A percentile compares a stretch with the other conserved stretches of the same genome.
These are phyloP conservation scores for Drosophila nebulosa DNA, from an alignment of 1,140 invertebrate species.

Conservation along the genomic window DNA sequence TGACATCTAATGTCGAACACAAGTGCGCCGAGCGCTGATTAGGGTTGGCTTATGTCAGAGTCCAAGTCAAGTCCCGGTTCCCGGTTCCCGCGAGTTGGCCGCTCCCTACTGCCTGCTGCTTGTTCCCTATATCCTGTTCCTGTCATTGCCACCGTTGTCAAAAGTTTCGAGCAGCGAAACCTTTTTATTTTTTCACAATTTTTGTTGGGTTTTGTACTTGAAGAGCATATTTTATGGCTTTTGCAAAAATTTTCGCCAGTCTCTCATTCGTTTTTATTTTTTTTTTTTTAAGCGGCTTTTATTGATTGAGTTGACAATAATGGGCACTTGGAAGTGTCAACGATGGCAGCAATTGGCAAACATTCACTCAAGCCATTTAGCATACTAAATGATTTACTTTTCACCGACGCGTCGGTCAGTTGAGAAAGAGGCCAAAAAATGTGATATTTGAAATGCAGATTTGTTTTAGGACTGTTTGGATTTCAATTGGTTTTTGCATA, in stretches of 20 bases:
- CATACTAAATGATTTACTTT: constrained; percentile 22
- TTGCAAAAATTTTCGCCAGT: constrained; percentile 58
- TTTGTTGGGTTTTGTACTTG: constrained; percentile 9
- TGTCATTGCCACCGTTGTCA: constrained; percentile 73
- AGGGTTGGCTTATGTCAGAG: constrained; percentile 54
- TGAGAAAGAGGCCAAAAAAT: neutral
- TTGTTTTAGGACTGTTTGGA: neutral
- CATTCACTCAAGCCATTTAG: constrained; percentile 34
- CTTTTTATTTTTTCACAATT: constrained; percentile 33
- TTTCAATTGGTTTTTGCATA: neutral
- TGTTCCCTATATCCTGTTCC: constrained; percentile 18
- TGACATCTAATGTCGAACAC: constrained; percentile 75
- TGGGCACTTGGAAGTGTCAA: constrained; percentile 63
- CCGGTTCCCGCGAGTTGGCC: neutral
- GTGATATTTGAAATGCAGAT: neutral
- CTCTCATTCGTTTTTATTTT: constrained; percentile 20
- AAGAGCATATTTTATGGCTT: constrained; percentile 36
- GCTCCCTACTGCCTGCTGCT: neutral
- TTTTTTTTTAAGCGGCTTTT: constrained; percentile 37
- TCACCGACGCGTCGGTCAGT: neutral
- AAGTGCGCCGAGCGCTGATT: constrained; percentile 69
- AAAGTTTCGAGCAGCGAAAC: constrained; percentile 39
- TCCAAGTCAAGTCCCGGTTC: neutral
- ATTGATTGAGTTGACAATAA: constrained; percentile 75
- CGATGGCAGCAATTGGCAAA: constrained; percentile 62